Evolutionary conservation across 2,888 invertebrate genomes (phyloP).

Genomic region (Erpobdella octoculata): DNA sequence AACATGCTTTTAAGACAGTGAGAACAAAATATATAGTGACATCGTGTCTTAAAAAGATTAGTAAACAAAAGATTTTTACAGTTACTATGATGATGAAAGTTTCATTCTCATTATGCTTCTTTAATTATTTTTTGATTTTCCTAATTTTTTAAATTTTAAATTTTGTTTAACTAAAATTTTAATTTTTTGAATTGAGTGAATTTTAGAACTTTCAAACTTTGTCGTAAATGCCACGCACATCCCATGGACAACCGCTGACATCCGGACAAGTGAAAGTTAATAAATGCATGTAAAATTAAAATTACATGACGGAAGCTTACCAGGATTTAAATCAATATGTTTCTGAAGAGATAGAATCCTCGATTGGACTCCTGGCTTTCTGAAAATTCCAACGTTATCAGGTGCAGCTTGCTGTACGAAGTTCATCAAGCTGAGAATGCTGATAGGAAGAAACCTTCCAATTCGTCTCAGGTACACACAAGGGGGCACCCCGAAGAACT

Average conservation of each 20-base stretch:
- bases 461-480: slow-evolving; percentile 73
- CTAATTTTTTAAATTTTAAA: no score
- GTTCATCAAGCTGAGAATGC: slow-evolving; percentile 74
- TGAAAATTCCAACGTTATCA: slow-evolving; percentile 85
- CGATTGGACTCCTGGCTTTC: slow-evolving; percentile 88
- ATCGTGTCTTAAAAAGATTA: no score
- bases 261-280: not conserved
- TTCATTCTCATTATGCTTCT: no score
- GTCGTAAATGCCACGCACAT: no score
- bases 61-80: no score
- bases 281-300: not conserved
- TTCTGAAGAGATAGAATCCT: slow-evolving; percentile 77
- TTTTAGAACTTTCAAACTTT: no score
- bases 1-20: no score
- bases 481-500: slow-evolving; percentile 74
- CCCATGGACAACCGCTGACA: not conserved
- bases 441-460: slow-evolving; percentile 77
- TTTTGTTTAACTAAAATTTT: no score
- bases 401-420: slow-evolving; percentile 77
- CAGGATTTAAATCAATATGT: slow-evolving; percentile 63
- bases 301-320: slow-evolving; percentile 30
- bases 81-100: no score
- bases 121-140: no score
- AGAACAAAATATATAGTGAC: no score
- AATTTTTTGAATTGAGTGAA: no score